These are phyloP conservation scores for Dolichopus griseipennis DNA, from an alignment of 2,888 invertebrate species.

Conservation along the genomic window DNA sequence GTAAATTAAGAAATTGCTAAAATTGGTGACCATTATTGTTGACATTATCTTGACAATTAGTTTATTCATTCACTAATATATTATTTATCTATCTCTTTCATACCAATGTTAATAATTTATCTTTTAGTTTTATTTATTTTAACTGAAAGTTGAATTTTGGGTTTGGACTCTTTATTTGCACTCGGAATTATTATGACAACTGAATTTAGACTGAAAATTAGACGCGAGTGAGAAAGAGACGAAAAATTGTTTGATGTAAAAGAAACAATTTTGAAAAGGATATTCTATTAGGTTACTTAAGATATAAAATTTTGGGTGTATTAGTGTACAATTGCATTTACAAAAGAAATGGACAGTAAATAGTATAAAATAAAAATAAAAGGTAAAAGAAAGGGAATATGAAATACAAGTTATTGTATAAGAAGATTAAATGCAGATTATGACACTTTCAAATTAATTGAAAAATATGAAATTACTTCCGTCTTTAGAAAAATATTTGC, in stretches of 20 bases:
- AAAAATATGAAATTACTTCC: constrained; percentile 5
- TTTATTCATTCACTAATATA: background rate
- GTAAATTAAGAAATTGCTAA: constrained; percentile 1
- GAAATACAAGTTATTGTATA: background rate
- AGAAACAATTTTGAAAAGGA: too few relatives aligned
- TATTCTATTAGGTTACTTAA: too few relatives aligned
- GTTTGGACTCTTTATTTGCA: background rate
- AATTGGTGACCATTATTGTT: background rate
- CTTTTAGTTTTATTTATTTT: background rate
- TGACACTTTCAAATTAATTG: background rate
- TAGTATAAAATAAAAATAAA: too few relatives aligned
- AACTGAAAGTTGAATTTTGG: background rate
- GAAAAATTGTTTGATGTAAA: too few relatives aligned
- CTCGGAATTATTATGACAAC: background rate
- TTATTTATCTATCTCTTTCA: background rate
- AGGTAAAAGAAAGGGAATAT: background rate
- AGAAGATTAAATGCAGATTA: constrained; percentile 1
- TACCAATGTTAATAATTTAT: background rate
- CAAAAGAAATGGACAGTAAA: too few relatives aligned
- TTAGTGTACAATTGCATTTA: too few relatives aligned
- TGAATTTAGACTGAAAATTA: background rate
- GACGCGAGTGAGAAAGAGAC: too few relatives aligned
- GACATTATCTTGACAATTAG: background rate
- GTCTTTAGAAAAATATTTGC: background rate
- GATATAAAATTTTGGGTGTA: too few relatives aligned